A percentile compares a stretch with the other conserved stretches of the same genome.
Conservation (phyloP, 2,113 vertebrate species). For the Alosa alosa region DNA sequence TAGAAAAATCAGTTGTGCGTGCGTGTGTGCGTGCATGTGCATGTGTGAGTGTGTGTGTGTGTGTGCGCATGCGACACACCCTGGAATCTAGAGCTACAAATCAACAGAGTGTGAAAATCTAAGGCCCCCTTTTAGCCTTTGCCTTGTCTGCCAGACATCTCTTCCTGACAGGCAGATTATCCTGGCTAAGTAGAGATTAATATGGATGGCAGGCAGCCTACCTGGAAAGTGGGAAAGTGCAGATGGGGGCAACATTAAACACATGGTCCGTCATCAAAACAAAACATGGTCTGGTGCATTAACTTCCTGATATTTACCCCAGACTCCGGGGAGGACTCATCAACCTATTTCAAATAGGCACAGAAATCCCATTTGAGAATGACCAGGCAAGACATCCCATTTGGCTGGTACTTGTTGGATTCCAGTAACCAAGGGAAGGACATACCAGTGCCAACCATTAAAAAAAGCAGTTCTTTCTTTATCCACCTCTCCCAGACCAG, state of each 20-base stretch:
- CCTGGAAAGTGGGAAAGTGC: background rate
- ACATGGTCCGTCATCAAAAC: background rate
- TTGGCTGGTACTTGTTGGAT: background rate
- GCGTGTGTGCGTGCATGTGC: background rate
- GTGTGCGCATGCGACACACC: background rate
- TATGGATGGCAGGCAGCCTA: background rate
- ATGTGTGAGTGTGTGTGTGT: background rate
- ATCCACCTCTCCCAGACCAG: background rate
- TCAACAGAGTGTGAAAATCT: background rate
- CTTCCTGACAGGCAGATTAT: background rate
- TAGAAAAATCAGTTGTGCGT: background rate
- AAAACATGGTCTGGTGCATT: background rate
- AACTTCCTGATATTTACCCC: background rate
- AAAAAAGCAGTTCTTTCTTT: background rate
- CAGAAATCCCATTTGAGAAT: background rate
- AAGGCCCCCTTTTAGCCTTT: background rate
- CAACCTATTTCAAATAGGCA: background rate
- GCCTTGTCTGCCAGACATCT: background rate
- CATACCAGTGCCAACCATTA: background rate
- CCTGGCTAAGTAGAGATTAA: constrained; percentile 25
- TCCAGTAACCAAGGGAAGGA: background rate
- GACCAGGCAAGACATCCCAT: background rate
- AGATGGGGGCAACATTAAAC: background rate
- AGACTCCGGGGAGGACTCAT: background rate
- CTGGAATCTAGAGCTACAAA: background rate